Evolutionary conservation across 2,888 invertebrate genomes (phyloP).

Genomic region (Limnephilus lunatus): DNA sequence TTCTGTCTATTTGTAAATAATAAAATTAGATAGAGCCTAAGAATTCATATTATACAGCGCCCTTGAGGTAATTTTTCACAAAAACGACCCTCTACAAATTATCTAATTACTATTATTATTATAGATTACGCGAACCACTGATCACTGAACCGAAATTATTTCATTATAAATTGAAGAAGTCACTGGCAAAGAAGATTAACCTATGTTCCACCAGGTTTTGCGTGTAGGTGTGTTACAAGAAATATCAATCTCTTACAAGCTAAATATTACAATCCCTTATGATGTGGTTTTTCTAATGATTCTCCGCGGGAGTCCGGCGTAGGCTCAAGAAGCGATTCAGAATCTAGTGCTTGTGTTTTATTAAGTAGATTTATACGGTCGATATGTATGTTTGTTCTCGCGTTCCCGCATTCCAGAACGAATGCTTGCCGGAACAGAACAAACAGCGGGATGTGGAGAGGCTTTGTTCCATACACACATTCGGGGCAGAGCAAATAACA

Average conservation of each 20-base stretch:
- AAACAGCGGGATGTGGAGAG: conserved; percentile 14
- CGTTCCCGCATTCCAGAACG: conserved; percentile 60
- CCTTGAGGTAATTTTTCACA: no score
- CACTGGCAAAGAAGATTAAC: no score
- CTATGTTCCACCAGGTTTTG: not conserved
- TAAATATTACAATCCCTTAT: not conserved
- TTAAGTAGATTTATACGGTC: conserved; percentile 44
- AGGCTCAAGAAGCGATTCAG: not conserved
- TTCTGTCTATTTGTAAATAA: no score
- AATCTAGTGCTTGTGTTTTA: conserved; percentile 6
- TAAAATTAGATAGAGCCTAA: no score
- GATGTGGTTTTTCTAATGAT: not conserved
- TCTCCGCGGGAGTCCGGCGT: not conserved
- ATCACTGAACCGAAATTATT: no score
- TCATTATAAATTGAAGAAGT: no score
- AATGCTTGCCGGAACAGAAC: conserved; percentile 40
- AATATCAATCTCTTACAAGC: not conserved
- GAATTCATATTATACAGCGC: no score
- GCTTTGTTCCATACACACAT: conserved; percentile 26
- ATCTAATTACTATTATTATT: no score
- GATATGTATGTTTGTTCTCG: conserved; percentile 58
- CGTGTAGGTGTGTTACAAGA: not conserved
- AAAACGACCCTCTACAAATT: no score
- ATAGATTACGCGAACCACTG: no score
- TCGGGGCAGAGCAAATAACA: conserved; percentile 30